Percentiles rank a stretch among this genome's conserved stretches.
phyloP scores from a whole-genome alignment of 2,888 invertebrate genomes.

The Penaeus monodon region DNA sequence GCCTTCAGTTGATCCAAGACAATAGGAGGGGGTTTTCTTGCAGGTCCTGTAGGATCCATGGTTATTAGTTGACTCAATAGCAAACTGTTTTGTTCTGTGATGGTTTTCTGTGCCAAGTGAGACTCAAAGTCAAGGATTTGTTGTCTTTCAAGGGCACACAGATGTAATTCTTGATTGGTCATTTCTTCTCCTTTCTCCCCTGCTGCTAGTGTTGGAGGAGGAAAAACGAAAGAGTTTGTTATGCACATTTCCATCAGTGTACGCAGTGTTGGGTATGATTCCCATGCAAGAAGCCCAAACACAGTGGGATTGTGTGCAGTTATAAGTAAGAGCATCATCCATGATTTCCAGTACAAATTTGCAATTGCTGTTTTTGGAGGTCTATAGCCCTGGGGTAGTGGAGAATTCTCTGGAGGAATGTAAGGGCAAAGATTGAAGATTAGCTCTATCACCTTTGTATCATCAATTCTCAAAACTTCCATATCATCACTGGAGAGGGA shows the following conservation, averaged over 20 bases:
- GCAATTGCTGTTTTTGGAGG: conserved; percentile 91
- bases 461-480: conserved; percentile 69
- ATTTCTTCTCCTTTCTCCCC: conserved; percentile 76
- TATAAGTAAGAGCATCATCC: conserved; percentile 87
- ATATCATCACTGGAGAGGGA: conserved; percentile 58
- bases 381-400: conserved; percentile 85
- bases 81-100: conserved; percentile 90
- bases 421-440: conserved; percentile 92
- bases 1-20: conserved; percentile 84
- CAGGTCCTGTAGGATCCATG: conserved; percentile 86
- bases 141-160: conserved; percentile 80
- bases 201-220: conserved; percentile 78
- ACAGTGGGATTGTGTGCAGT: conserved; percentile 92
- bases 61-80: conserved; percentile 82
- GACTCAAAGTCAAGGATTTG: conserved; percentile 89
- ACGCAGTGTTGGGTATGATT: conserved; percentile 89
- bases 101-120: conserved; percentile 87
- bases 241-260: conserved; percentile 96
- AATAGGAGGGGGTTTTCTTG: conserved; percentile 82
- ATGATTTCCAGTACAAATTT: conserved; percentile 94
- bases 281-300: conserved; percentile 89
- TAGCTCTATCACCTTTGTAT: conserved; percentile 84
- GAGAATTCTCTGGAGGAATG: conserved; percentile 92
- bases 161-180: conserved; percentile 78
- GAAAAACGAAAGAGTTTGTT: conserved; percentile 82